Percentiles rank a stretch among this genome's conserved stretches.
These are phyloP conservation scores for Arctocebus calabarensis DNA, from an alignment of 2,797 vertebrate species.

Conservation along the genomic window DNA sequence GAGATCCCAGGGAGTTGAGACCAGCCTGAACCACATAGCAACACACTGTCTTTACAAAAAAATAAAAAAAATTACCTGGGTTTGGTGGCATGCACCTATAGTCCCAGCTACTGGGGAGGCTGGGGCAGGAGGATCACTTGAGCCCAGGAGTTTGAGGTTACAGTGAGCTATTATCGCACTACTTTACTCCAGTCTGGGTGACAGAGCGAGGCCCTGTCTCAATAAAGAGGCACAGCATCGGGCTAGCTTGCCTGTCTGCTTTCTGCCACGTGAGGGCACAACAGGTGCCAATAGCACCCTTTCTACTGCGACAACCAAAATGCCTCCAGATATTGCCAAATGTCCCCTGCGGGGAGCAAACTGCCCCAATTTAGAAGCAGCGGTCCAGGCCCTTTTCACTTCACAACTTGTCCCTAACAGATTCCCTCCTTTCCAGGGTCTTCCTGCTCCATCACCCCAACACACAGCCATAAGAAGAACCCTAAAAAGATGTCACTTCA, in stretches of 20 bases:
- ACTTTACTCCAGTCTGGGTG: background rate
- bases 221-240: background rate
- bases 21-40: too few species aligned
- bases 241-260: background rate
- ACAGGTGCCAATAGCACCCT: background rate
- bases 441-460: background rate
- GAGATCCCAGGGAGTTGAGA: background rate
- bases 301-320: background rate
- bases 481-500: background rate
- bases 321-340: background rate
- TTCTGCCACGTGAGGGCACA: background rate
- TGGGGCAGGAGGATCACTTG: background rate
- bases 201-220: background rate
- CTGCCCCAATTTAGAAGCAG: background rate
- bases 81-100: too few species aligned
- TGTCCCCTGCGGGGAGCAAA: rapidly evolving
- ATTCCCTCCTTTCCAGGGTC: background rate
- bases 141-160: background rate
- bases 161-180: background rate
- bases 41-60: too few species aligned
- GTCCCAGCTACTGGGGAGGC: too few species aligned
- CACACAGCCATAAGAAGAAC: background rate
- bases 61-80: too few species aligned
- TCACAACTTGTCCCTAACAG: background rate
- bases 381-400: rapidly evolving